These are phyloP conservation scores for Amblyjoppa fuscipennis DNA, from an alignment of 2,888 invertebrate species.

Conservation along the genomic window DNA sequence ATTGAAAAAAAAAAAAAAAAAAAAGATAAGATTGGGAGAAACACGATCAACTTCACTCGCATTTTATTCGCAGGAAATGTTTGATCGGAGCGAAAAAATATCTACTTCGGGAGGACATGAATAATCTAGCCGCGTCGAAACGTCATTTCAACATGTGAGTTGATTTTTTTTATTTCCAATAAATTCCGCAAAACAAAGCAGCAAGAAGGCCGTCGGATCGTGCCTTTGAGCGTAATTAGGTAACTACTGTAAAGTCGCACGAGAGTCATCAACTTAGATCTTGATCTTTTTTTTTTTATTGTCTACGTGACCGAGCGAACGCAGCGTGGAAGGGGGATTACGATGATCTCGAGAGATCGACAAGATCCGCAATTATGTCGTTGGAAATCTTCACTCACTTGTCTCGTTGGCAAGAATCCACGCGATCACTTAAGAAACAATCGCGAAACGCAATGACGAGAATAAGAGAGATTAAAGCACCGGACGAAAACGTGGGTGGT, in stretches of 20 bases:
- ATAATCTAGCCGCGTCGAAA: conserved; percentile 87
- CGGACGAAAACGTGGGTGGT: conserved; percentile 13
- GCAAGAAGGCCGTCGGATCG: background rate
- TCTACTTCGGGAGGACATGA: conserved; percentile 89
- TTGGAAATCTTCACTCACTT: background rate
- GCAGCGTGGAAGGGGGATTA: background rate
- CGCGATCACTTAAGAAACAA: background rate
- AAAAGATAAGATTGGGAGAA: background rate
- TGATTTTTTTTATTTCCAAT: background rate
- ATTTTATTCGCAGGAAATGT: conserved; percentile 82
- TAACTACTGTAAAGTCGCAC: conserved; percentile 9
- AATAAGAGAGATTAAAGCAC: background rate
- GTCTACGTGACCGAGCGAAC: conserved; percentile 38
- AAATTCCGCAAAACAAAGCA: background rate
- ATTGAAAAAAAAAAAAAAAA: conserved; percentile 5
- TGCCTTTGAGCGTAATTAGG: background rate
- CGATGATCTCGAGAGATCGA: background rate
- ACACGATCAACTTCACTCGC: conserved; percentile 5
- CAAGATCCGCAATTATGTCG: background rate
- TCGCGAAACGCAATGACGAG: background rate
- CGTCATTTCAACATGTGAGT: conserved; percentile 86
- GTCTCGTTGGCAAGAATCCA: background rate
- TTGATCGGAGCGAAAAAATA: conserved; percentile 89
- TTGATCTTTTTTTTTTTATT: background rate
- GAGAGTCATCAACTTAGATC: background rate